Evolutionary conservation across 2,113 vertebrate species (phyloP).

Genomic region (Dendropsophus ebraccatus): DNA sequence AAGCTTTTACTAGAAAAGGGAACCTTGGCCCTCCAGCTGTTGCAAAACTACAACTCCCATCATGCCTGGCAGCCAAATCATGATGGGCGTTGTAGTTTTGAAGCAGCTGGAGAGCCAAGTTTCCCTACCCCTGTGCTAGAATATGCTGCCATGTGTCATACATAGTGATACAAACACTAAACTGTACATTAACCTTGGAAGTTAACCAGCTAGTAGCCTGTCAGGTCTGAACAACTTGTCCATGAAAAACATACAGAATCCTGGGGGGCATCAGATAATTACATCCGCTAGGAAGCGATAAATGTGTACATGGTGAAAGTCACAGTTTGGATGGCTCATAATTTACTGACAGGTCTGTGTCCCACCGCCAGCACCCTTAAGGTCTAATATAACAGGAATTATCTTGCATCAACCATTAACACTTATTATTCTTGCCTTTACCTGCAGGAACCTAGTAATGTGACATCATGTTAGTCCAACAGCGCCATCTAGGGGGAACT

Average conservation of each 20-base stretch:
- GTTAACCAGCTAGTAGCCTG: neutral
- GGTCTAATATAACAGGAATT: neutral
- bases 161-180: too few relatives aligned
- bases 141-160: neutral
- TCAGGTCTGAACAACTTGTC: neutral
- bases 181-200: too few relatives aligned
- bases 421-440: neutral
- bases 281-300: neutral
- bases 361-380: neutral
- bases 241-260: neutral
- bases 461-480: too few relatives aligned
- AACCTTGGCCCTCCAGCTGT: too few relatives aligned
- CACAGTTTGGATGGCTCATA: neutral
- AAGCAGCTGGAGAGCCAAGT: too few relatives aligned
- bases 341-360: neutral
- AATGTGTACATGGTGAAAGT: neutral
- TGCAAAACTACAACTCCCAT: too few relatives aligned
- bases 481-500: neutral
- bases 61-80: too few relatives aligned
- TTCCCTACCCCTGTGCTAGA: too few relatives aligned
- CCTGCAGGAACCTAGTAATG: neutral
- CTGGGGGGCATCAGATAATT: neutral
- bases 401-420: neutral
- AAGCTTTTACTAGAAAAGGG: too few relatives aligned
- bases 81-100: too few relatives aligned